Conservation (phyloP, 1,140 invertebrate genomes). For the Caenorhabditis briggsae region DNA sequence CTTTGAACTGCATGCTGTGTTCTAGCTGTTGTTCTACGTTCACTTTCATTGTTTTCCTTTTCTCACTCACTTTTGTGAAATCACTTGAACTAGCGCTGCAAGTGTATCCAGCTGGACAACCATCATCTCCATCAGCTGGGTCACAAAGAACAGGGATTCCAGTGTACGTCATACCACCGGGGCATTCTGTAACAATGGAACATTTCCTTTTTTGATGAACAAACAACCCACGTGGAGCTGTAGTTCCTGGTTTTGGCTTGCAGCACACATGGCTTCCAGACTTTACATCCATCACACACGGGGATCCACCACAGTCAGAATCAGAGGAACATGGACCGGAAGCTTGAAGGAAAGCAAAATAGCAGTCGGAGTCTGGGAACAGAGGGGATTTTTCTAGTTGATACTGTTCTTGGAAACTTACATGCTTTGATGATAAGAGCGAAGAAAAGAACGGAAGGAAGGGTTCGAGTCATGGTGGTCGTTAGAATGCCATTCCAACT, state of each 20-base stretch:
- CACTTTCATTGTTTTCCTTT: no score
- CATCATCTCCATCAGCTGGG: constrained; percentile 48
- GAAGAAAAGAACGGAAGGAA: constrained; percentile 5
- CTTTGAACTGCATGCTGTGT: no score
- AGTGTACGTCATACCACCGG: constrained; percentile 37
- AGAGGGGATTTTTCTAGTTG: neutral
- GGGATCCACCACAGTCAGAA: constrained; percentile 31
- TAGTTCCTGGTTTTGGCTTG: constrained; percentile 27
- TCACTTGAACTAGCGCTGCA: constrained; percentile 14
- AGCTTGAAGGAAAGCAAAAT: constrained; percentile 26
- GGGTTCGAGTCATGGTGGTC: constrained; percentile 46
- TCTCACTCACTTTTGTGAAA: constrained; percentile 3
- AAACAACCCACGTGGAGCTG: constrained; percentile 30
- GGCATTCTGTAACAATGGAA: constrained; percentile 45
- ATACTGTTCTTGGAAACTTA: neutral
- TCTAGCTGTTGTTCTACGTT: no score
- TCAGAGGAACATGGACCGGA: constrained; percentile 25
- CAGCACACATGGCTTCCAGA: constrained; percentile 40
- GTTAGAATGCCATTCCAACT: constrained; percentile 9
- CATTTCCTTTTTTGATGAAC: neutral
- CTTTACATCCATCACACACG: constrained; percentile 43
- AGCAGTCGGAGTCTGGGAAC: constrained; percentile 13
- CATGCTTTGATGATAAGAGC: constrained; percentile 2
- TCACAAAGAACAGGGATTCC: constrained; percentile 46
- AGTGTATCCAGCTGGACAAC: constrained; percentile 50